A percentile compares a stretch with the other conserved stretches of the same genome.
These are phyloP conservation scores for Darevskia mixta DNA, from an alignment of 2,797 vertebrate genomes.

Conservation along the genomic window DNA sequence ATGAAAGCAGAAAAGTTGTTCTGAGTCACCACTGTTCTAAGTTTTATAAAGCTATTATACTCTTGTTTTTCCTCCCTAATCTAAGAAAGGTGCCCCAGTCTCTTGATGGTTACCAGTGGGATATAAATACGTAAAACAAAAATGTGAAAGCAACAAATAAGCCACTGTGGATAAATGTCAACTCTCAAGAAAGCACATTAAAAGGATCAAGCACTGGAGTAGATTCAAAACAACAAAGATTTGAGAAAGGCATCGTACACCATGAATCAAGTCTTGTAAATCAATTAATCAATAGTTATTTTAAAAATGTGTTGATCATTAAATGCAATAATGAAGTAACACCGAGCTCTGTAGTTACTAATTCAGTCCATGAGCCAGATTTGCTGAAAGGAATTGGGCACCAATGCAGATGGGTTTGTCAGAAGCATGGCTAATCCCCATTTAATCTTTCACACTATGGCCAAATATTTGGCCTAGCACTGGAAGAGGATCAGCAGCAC, in stretches of 20 bases:
- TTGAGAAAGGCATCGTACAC: not conserved
- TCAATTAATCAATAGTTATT: not conserved
- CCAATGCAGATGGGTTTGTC: not conserved
- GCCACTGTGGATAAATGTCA: not conserved
- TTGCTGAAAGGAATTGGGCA: slow-evolving; percentile 18
- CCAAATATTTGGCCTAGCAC: not conserved
- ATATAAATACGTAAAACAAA: not conserved
- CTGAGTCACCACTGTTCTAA: not conserved
- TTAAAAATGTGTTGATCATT: not conserved
- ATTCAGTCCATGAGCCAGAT: slow-evolving; percentile 14
- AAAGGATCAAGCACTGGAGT: not conserved
- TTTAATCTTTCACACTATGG: slow-evolving; percentile 34
- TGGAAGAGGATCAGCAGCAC: not conserved
- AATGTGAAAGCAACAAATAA: not conserved
- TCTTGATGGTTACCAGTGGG: not conserved
- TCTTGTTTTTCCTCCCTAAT: not conserved
- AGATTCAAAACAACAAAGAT: not conserved
- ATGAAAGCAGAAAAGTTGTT: not conserved
- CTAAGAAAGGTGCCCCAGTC: not conserved
- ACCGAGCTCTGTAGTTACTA: not conserved
- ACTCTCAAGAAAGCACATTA: not conserved
- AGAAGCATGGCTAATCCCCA: slow-evolving; percentile 12
- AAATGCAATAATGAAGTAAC: not conserved
- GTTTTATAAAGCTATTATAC: not conserved
- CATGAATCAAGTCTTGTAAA: not conserved